Base-by-base conservation (phyloP, 1,140 invertebrate genomes). In the Drosophila persimilis region DNA sequence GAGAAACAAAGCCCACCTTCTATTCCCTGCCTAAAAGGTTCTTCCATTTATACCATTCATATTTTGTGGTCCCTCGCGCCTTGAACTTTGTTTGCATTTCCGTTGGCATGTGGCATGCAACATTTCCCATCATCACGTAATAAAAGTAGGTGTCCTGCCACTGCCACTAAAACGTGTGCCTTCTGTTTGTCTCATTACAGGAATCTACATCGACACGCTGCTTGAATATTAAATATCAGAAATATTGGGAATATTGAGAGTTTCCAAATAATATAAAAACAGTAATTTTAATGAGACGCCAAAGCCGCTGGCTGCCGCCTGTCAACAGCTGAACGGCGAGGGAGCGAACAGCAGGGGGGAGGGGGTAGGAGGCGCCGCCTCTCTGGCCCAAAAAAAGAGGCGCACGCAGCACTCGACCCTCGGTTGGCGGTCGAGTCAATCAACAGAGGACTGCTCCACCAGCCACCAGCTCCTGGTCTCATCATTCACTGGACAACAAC, bases 261-360 rank as follows among this genome's bases (percentile, higher is more conserved):
- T 51, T 52, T 31, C 45, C 4, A 45, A 15, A 1, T 45, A 31
- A 61, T 2, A 31, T 8, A 53, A 35, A 47, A 69, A 54, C 51
- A 39, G 43, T 22, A 66, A 75, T 78, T 79, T 86, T 83, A 86
- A 86, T 86, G 83, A 86, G 75, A 64, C 63, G 71, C 51, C 77
- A 44, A 60, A 50, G 67, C 9, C 35, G 11, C 11, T 39, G 35
- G 35, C 35, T 39, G 35, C 35, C 35, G 35, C 35, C 43, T 72
- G 13, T 43, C 50, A 74, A 45, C 71, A 75, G 72, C 72, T 73
- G 71, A 77, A 77, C 52, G 48, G 44, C 50, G 50, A 43, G 29
- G 15, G 39, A 26, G 51, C 7, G 47, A 11, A 20, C 51, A 48
- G 56, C 22, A 35, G 55, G n/a, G 20, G 47, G 55, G n/a, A n/a